Evolutionary conservation across 2,113 vertebrate genomes (phyloP).

Genomic region (Aleadryas rufinucha): DNA sequence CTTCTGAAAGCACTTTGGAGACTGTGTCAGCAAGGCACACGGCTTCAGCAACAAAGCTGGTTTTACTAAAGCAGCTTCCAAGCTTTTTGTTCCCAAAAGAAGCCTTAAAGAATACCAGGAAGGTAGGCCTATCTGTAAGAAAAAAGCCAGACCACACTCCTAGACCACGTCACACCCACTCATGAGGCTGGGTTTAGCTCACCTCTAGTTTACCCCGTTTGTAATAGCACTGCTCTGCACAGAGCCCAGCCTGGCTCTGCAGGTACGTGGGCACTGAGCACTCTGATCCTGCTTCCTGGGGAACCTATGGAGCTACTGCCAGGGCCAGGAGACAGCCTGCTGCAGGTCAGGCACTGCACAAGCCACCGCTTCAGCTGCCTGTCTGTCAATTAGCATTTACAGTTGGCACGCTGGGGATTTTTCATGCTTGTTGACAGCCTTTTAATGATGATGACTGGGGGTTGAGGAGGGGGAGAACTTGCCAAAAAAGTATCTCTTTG

Average conservation of each 20-base stretch:
- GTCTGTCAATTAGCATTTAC: slow-evolving; percentile 2
- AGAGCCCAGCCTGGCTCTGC: neutral
- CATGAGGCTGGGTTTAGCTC: neutral
- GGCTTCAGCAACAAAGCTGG: neutral
- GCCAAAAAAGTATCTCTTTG: neutral
- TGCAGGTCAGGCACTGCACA: neutral
- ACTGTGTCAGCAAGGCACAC: neutral
- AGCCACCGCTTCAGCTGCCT: neutral
- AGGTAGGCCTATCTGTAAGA: neutral
- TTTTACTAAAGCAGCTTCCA: neutral
- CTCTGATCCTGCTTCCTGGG: neutral
- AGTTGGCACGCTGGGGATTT: neutral
- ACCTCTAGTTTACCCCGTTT: neutral
- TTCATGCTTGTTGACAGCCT: slow-evolving; percentile 30
- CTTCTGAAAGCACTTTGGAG: neutral
- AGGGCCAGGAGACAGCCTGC: neutral
- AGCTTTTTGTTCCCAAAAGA: neutral
- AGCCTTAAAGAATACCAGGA: neutral
- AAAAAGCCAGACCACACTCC: neutral
- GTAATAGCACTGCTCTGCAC: neutral
- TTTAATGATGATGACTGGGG: slow-evolving; percentile 24
- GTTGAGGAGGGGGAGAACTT: slow-evolving; percentile 25
- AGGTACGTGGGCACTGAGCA: neutral
- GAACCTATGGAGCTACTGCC: neutral
- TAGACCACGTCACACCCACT: neutral